Percentiles rank a stretch among this genome's conserved stretches.
Evolutionary conservation across 2,113 vertebrate species (phyloP).

Genomic region (Rhizomys pruinosus): DNA sequence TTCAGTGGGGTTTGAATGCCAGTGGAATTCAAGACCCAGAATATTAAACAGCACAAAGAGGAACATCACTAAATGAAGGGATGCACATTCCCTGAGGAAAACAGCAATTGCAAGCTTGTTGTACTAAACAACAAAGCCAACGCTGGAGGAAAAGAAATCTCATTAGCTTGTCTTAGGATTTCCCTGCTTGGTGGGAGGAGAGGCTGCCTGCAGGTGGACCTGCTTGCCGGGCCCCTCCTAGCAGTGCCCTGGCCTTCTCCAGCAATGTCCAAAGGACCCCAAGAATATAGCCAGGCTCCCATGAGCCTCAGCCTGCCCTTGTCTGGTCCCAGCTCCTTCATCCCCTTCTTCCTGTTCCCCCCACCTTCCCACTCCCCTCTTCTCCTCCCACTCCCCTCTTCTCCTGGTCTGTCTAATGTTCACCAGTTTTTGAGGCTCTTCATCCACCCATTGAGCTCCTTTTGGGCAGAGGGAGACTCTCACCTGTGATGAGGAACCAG

Average conservation of each 20-base stretch:
- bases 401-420: background rate
- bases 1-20: no score
- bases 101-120: background rate
- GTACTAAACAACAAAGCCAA: background rate
- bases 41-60: background rate
- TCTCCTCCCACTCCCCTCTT: background rate
- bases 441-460: background rate
- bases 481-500: background rate
- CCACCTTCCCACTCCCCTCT: no score
- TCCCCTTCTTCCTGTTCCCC: no score
- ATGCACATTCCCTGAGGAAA: background rate
- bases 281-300: background rate
- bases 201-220: background rate
- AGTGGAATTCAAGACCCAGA: background rate
- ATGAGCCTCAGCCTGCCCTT: background rate
- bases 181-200: background rate
- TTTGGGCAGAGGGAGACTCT: no score
- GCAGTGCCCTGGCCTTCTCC: background rate
- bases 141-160: background rate
- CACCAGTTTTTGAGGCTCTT: background rate
- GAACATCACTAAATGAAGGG: background rate
- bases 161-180: no score
- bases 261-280: background rate
- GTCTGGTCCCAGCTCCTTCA: background rate
- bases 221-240: background rate